Evolutionary conservation across 2,113 vertebrate species (phyloP).

Genomic region (Thinocorus orbignyianus): DNA sequence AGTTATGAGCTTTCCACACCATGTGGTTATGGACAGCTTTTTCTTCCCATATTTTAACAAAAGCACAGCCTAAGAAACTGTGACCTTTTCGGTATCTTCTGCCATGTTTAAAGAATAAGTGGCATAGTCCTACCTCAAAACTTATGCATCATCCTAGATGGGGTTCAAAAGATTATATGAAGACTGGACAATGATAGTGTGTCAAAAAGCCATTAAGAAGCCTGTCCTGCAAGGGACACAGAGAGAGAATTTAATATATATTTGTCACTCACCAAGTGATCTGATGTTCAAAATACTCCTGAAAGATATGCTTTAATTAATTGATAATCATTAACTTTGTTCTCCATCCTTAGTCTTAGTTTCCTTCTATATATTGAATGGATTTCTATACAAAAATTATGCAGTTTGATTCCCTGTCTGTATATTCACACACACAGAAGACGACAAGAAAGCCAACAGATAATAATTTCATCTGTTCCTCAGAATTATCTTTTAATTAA

Average conservation of each 20-base stretch:
- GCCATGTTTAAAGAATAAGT: neutral
- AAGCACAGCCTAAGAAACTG: neutral
- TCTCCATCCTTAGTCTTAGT: neutral
- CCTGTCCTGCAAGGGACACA: neutral
- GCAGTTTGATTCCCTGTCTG: neutral
- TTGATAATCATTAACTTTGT: neutral
- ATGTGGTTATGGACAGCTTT: accelerated
- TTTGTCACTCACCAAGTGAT: neutral
- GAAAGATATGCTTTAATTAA: neutral
- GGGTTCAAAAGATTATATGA: neutral
- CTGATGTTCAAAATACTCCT: neutral
- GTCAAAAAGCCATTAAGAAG: neutral
- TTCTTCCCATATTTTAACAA: neutral
- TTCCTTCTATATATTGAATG: neutral
- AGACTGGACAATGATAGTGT: neutral
- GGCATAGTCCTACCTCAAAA: neutral
- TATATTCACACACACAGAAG: neutral
- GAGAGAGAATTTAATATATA: neutral
- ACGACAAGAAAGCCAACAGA: neutral
- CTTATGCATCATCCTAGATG: neutral
- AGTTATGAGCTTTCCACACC: neutral
- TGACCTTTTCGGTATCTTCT: neutral
- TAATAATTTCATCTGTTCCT: neutral
- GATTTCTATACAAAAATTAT: neutral
- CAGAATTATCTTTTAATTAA: neutral